phyloP scores from a whole-genome alignment of 1,140 invertebrate genomes.

The Heliconius congener region DNA sequence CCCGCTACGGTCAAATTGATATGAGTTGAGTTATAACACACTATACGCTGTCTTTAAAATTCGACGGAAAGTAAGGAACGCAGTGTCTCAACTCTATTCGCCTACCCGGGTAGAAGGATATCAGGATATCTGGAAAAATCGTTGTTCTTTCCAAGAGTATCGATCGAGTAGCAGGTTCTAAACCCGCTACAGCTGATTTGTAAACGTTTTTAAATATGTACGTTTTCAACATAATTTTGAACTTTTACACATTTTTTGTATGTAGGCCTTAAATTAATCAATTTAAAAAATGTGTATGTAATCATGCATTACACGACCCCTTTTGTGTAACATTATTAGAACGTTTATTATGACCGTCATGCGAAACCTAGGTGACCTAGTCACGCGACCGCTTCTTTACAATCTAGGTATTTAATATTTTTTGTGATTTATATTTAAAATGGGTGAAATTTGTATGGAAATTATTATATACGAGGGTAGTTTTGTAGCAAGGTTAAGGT shows the following conservation, averaged over 20 bases:
- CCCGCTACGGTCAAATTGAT: too few relatives aligned
- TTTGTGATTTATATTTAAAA: neutral
- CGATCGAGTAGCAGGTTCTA: too few relatives aligned
- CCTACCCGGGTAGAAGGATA: too few relatives aligned
- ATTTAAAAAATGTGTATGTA: neutral
- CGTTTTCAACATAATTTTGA: neutral
- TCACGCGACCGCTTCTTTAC: conserved; percentile 20
- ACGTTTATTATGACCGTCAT: conserved; percentile 9
- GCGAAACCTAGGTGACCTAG: conserved; percentile 28
- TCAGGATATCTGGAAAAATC: too few relatives aligned
- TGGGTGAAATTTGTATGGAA: neutral
- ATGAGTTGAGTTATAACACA: too few relatives aligned
- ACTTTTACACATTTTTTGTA: neutral
- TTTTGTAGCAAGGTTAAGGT: conserved; percentile 8
- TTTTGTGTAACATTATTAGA: conserved; percentile 21
- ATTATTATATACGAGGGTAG: neutral
- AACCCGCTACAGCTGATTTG: too few relatives aligned
- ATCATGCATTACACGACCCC: conserved; percentile 8
- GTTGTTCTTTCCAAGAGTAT: too few relatives aligned
- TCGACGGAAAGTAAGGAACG: too few relatives aligned
- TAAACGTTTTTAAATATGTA: too few relatives aligned
- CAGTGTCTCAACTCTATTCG: too few relatives aligned
- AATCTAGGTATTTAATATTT: neutral
- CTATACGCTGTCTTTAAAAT: too few relatives aligned
- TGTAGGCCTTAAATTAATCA: too few relatives aligned